These are phyloP conservation scores for Enhydra lutris DNA, from an alignment of 2,113 vertebrate species.

Conservation along the genomic window DNA sequence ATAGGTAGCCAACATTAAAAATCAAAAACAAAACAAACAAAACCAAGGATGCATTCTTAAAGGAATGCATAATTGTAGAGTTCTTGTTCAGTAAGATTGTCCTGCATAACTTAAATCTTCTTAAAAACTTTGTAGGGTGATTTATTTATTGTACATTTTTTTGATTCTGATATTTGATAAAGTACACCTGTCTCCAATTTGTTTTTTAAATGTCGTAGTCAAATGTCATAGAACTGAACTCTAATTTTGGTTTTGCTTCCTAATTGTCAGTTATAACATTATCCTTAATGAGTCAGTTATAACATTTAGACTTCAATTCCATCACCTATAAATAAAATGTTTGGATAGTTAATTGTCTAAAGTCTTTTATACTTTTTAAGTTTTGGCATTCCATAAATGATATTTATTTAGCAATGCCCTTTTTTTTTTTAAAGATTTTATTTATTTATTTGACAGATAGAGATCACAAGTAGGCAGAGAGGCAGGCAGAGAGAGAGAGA, in stretches of 20 bases:
- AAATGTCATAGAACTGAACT: not conserved
- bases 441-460: too few species aligned
- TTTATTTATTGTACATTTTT: not conserved
- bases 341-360: not conserved
- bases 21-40: not conserved
- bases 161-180: not conserved
- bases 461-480: too few species aligned
- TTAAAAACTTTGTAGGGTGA: not conserved
- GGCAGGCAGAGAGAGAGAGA: too few species aligned
- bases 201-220: not conserved
- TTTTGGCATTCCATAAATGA: not conserved
- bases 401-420: not conserved
- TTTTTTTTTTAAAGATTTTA: too few species aligned
- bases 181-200: not conserved
- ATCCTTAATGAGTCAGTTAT: not conserved
- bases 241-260: not conserved
- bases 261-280: conserved; percentile 26
- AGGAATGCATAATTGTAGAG: not conserved
- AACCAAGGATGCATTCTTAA: not conserved
- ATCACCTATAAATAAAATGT: conserved; percentile 20
- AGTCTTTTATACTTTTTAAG: not conserved
- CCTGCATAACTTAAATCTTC: not conserved
- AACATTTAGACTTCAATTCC: not conserved
- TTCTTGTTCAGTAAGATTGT: not conserved
- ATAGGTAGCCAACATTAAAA: not conserved